phyloP scores from a whole-genome alignment of 2,888 invertebrate genomes.

The Lordiphosa andalusiaca region DNA sequence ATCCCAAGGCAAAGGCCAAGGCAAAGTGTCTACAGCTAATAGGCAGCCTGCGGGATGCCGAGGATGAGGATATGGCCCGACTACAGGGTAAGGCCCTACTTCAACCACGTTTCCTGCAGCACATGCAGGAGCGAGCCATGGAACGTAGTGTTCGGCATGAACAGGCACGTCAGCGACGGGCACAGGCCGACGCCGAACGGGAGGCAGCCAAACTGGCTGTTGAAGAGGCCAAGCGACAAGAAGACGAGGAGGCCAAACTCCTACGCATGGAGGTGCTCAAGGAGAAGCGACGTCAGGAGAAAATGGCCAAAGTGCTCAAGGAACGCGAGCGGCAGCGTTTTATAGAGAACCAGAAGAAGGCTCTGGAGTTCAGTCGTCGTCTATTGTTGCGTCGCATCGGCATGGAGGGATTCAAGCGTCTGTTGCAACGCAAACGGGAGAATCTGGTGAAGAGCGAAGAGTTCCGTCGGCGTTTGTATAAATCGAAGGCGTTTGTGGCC shows the following conservation, averaged over 20 bases:
- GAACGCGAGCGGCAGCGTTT: slow-evolving; percentile 82
- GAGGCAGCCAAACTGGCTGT: slow-evolving; percentile 79
- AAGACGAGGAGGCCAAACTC: slow-evolving; percentile 84
- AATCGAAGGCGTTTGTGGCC: slow-evolving; percentile 81
- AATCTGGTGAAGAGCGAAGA: slow-evolving; percentile 81
- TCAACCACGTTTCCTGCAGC: slow-evolving; percentile 85
- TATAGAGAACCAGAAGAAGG: slow-evolving; percentile 80
- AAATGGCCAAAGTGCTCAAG: slow-evolving; percentile 83
- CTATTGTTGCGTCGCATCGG: slow-evolving; percentile 76
- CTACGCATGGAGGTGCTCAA: slow-evolving; percentile 83
- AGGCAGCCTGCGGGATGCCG: slow-evolving; percentile 76
- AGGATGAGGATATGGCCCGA: slow-evolving; percentile 72
- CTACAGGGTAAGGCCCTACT: slow-evolving; percentile 77
- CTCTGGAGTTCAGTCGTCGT: slow-evolving; percentile 79
- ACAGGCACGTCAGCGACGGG: slow-evolving; percentile 79
- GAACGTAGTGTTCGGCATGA: slow-evolving; percentile 82
- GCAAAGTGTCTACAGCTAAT: slow-evolving; percentile 80
- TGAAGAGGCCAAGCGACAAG: slow-evolving; percentile 80
- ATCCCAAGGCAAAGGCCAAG: slow-evolving; percentile 82
- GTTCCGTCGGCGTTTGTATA: slow-evolving; percentile 81
- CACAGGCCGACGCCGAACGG: slow-evolving; percentile 78
- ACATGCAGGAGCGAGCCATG: slow-evolving; percentile 87
- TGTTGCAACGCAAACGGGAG: slow-evolving; percentile 75
- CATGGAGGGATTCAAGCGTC: slow-evolving; percentile 77
- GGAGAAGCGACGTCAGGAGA: slow-evolving; percentile 83